Evolutionary conservation across 2,797 vertebrate species (phyloP), one percentile per base, ranked within the genome.

Genomic region (Tinamus major): DNA sequence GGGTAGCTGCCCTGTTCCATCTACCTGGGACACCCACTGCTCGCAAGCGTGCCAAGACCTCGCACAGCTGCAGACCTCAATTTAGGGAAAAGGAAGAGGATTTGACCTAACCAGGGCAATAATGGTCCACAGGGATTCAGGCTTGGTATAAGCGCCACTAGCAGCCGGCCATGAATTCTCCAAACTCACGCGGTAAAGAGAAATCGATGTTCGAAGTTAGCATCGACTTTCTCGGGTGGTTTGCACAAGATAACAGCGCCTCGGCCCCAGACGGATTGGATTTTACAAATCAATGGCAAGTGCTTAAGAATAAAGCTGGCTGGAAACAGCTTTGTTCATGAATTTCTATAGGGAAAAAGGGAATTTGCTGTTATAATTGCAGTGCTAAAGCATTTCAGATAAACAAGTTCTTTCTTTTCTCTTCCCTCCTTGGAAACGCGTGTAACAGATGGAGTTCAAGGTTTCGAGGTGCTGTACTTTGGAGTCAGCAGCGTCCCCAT

Each of bases 231-330:
- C 87, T 27, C 77, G 63, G 72, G 49, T 74, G 75, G 90, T 80
- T 27, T 61, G 87, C 4, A 12, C 72, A 49, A 64, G 72, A 56
- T 64, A 88, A 92, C 1, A 4, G 49, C 0, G 2, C 12, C 1
- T 0, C 5, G 2, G 5, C 21, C 64, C 1, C 0, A 71, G 77
- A 39, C 48, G 2, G 3, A 88, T 77, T 89, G 62, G 49, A 91
- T 91, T 89, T 89, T 75, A 67, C 24, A 42, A 70, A 89, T 94
- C 90, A 87, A 94, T 90, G 79, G 17, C 16, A 41, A 86, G 56
- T 44, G 65, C 78, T 89, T 84, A 92, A 92, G 77, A 51, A 79
- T 24, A 24, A 24, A 89, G 65, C 18, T 51, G 48, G 88, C 85
- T 81, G 75, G 70, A 79, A 84, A 89, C 41, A 27, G 70, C 65